These are phyloP conservation scores for Scrobipalpa atriplicella DNA, from an alignment of 2,888 invertebrate species.

Conservation along the genomic window DNA sequence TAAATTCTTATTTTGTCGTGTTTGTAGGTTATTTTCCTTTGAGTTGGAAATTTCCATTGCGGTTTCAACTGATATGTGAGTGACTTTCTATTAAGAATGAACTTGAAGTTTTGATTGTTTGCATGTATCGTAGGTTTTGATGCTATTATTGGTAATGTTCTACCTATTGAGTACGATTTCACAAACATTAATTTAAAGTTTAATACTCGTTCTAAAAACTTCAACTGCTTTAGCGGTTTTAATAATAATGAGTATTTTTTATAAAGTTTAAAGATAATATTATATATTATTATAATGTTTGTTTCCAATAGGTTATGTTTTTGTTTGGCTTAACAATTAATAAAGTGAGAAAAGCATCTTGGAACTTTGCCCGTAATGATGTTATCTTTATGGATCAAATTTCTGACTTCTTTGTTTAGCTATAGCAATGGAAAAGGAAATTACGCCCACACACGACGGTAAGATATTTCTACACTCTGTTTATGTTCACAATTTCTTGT, in stretches of 20 bases:
- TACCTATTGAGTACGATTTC: no score
- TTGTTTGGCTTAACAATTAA: not conserved
- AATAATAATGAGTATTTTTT: no score
- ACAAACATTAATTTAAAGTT: no score
- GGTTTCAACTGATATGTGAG: conserved; percentile 44
- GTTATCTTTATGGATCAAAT: conserved; percentile 15
- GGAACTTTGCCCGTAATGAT: conserved; percentile 12
- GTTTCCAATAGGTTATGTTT: not conserved
- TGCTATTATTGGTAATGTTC: no score
- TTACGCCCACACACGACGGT: not conserved
- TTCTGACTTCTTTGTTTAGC: conserved; percentile 21
- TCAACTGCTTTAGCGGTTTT: no score
- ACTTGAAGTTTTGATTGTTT: conserved; percentile 16
- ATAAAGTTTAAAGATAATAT: no score
- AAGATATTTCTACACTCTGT: not conserved
- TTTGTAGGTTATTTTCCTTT: conserved; percentile 33
- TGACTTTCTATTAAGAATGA: conserved; percentile 43
- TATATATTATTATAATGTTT: not conserved
- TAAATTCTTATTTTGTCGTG: conserved; percentile 33
- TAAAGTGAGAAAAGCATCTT: not conserved
- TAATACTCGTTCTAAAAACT: no score
- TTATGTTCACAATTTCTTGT: not conserved
- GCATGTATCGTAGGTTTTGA: not conserved
- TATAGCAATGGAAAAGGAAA: conserved; percentile 24
- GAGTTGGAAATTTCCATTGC: conserved; percentile 37